Evolutionary conservation across 2,113 vertebrate genomes (phyloP).

Genomic region (Aleadryas rufinucha): DNA sequence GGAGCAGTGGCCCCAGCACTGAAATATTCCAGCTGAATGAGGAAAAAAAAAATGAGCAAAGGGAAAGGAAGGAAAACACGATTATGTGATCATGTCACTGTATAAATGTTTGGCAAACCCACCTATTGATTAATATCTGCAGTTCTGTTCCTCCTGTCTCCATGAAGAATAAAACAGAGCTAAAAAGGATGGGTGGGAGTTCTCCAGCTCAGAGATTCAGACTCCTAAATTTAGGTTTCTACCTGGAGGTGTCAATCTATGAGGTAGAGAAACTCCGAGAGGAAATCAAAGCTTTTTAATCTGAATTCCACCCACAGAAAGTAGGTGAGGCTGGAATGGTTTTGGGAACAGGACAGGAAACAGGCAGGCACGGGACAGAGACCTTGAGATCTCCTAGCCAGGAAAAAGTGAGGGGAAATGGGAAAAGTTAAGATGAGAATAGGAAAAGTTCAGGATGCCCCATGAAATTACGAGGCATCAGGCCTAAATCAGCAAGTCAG

Average conservation of each 20-base stretch:
- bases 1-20: neutral
- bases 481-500: neutral
- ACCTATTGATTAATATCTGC: conserved; percentile 34
- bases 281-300: neutral
- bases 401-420: neutral
- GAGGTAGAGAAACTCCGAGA: neutral
- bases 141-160: neutral
- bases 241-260: conserved; percentile 32
- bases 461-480: neutral
- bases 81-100: conserved; percentile 39
- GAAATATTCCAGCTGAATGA: neutral
- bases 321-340: neutral
- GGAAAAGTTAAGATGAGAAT: neutral
- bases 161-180: neutral
- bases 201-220: neutral
- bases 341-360: neutral
- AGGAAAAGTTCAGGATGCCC: neutral
- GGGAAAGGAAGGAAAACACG: neutral
- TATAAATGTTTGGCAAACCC: conserved; percentile 53
- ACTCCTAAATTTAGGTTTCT: conserved; percentile 45
- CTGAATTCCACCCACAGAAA: neutral
- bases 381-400: neutral
- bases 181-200: conserved; percentile 23
- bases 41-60: neutral
- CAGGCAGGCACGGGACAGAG: neutral